Evolutionary conservation across 2,797 vertebrate genomes (phyloP).

Genomic region (Acipenser transmontanus): DNA sequence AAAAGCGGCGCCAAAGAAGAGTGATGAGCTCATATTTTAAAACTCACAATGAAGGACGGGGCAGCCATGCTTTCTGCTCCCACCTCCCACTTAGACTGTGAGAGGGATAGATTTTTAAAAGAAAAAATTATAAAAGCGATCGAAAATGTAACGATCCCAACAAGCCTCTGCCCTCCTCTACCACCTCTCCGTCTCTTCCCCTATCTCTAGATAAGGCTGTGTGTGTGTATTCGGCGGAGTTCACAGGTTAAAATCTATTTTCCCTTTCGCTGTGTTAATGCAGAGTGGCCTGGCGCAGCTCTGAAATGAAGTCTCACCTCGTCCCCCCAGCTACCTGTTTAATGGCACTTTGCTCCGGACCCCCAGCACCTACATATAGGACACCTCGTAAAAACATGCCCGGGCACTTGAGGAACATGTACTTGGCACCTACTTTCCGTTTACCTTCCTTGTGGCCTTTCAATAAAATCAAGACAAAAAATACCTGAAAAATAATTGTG

Average conservation of each 20-base stretch:
- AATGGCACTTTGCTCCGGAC: slow-evolving; percentile 75
- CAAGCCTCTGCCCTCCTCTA: slow-evolving; percentile 30
- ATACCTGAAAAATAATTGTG: slow-evolving; percentile 88
- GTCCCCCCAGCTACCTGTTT: slow-evolving; percentile 79
- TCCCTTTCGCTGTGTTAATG: slow-evolving; percentile 40
- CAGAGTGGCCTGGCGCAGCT: slow-evolving; percentile 65
- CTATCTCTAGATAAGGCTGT: slow-evolving; percentile 30
- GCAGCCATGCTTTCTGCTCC: slow-evolving; percentile 76
- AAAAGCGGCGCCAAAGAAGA: slow-evolving; percentile 56
- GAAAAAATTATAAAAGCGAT: slow-evolving; percentile 43
- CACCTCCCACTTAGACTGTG: slow-evolving; percentile 51
- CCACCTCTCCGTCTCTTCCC: slow-evolving; percentile 28
- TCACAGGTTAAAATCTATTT: slow-evolving; percentile 25
- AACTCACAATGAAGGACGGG: slow-evolving; percentile 54
- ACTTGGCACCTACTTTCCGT: slow-evolving; percentile 48
- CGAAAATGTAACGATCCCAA: slow-evolving; percentile 43
- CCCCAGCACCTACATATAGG: slow-evolving; percentile 75
- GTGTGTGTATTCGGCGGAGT: slow-evolving; percentile 32
- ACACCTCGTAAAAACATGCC: slow-evolving; percentile 89
- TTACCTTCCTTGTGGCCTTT: slow-evolving; percentile 56
- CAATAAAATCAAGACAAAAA: slow-evolving; percentile 97
- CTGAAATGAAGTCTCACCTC: slow-evolving; percentile 69
- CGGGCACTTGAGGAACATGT: slow-evolving; percentile 59
- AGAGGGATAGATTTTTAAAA: slow-evolving; percentile 33
- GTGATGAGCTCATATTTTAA: slow-evolving; percentile 58